phyloP scores from a whole-genome alignment of 2,797 vertebrate genomes.

The Forpus xanthops region DNA sequence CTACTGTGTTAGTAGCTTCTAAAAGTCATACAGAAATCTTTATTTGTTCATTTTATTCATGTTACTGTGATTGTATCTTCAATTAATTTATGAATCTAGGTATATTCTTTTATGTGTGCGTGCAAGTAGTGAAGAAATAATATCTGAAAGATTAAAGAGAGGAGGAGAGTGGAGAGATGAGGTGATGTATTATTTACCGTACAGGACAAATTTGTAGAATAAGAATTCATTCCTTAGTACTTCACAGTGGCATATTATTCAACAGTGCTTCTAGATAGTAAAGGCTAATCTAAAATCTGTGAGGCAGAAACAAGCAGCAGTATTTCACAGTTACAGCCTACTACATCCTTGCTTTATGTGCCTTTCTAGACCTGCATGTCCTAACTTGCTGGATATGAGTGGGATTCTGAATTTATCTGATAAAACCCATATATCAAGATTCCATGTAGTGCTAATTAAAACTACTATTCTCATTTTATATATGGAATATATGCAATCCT shows the following conservation, averaged over 20 bases:
- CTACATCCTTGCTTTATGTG: conserved; percentile 48
- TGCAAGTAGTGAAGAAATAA: neutral
- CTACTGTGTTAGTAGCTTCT: neutral
- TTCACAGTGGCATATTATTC: conserved; percentile 9
- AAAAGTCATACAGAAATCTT: neutral
- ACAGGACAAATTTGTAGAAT: conserved; percentile 4
- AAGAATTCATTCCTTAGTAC: conserved; percentile 30
- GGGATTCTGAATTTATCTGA: neutral
- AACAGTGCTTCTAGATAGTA: conserved; percentile 5
- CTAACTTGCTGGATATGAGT: neutral
- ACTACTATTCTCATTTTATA: neutral
- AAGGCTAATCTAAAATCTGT: conserved; percentile 65
- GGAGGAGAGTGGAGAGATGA: neutral
- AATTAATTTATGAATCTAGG: neutral
- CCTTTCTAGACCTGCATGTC: neutral
- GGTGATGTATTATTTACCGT: conserved; percentile 28
- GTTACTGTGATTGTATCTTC: neutral
- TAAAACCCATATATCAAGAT: neutral
- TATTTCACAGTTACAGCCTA: conserved; percentile 60
- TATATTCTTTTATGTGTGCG: neutral
- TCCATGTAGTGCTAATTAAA: conserved; percentile 21
- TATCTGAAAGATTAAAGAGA: neutral
- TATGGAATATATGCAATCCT: neutral
- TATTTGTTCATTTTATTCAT: neutral
- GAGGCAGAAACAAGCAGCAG: conserved; percentile 53